Percentiles rank a stretch among this genome's conserved stretches.
Conservation (phyloP, 2,113 vertebrate genomes). For the Ceyx margarethae region DNA sequence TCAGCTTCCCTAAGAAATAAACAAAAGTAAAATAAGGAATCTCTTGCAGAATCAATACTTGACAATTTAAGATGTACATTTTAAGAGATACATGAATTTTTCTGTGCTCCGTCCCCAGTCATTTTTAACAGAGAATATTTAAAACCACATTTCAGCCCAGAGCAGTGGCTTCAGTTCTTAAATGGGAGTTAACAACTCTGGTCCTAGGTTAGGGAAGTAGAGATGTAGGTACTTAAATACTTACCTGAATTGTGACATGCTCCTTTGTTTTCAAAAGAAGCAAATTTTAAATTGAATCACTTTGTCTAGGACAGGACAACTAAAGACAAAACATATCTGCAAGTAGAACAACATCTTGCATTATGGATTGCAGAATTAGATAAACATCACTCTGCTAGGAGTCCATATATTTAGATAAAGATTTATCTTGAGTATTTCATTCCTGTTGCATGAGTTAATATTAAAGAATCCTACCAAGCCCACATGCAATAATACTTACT, state of each 20-base stretch:
- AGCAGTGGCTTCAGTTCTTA: not conserved
- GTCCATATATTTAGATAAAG: not conserved
- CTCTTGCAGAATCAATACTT: not conserved
- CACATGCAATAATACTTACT: not conserved
- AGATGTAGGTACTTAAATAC: not conserved
- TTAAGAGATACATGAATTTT: not conserved
- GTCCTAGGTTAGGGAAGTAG: not conserved
- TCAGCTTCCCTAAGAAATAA: slow-evolving; percentile 82
- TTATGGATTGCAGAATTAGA: slow-evolving; percentile 7
- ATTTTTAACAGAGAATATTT: not conserved
- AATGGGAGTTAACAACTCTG: not conserved
- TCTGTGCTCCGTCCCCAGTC: not conserved
- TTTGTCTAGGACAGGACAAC: slow-evolving; percentile 46
- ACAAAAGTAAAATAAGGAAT: slow-evolving; percentile 14
- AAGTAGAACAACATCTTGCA: slow-evolving; percentile 38
- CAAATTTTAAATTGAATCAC: slow-evolving; percentile 47
- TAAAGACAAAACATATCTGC: slow-evolving; percentile 56
- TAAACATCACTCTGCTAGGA: not conserved
- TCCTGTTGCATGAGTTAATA: not conserved
- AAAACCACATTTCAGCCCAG: not conserved
- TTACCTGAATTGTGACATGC: slow-evolving; percentile 36
- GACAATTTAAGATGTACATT: not conserved
- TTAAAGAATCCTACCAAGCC: not conserved
- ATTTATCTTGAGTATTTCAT: not conserved
- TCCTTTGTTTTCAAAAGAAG: slow-evolving; percentile 56